A percentile compares a stretch with the other conserved stretches of the same genome.
phyloP scores from a whole-genome alignment of 2,113 vertebrate species.

The Centropristis striata region DNA sequence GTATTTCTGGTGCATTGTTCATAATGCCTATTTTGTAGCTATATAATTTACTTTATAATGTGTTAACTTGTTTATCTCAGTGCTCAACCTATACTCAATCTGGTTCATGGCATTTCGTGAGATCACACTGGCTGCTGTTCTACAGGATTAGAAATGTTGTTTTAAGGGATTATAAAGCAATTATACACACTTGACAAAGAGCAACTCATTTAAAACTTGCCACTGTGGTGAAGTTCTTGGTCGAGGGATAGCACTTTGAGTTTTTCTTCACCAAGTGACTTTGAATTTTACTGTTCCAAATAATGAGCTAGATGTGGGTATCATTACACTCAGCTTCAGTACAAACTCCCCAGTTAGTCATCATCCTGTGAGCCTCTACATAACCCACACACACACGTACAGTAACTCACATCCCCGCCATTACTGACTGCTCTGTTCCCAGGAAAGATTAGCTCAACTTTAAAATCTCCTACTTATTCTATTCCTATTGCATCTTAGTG shows the following conservation, averaged over 20 bases:
- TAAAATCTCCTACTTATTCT: constrained; percentile 74
- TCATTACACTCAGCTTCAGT: constrained; percentile 33
- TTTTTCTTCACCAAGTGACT: constrained; percentile 16
- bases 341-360: constrained; percentile 46
- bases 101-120: background rate
- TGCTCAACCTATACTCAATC: background rate
- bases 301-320: constrained; percentile 47
- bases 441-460: constrained; percentile 74
- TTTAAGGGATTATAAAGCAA: constrained; percentile 43
- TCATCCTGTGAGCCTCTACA: constrained; percentile 9
- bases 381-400: constrained; percentile 3
- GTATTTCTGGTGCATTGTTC: background rate
- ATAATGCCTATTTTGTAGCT: background rate
- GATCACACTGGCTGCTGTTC: constrained; percentile 21
- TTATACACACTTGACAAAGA: constrained; percentile 26
- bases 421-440: constrained; percentile 61
- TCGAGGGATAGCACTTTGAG: background rate
- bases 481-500: constrained; percentile 75
- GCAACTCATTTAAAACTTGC: constrained; percentile 16
- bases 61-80: background rate
- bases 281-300: constrained; percentile 28
- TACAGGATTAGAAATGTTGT: constrained; percentile 22
- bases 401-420: constrained; percentile 34
- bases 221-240: constrained; percentile 23
- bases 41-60: background rate